Percentiles rank a stretch among this genome's conserved stretches.
Evolutionary conservation across 2,113 vertebrate species (phyloP).

Genomic region (Lophotis ruficrista): DNA sequence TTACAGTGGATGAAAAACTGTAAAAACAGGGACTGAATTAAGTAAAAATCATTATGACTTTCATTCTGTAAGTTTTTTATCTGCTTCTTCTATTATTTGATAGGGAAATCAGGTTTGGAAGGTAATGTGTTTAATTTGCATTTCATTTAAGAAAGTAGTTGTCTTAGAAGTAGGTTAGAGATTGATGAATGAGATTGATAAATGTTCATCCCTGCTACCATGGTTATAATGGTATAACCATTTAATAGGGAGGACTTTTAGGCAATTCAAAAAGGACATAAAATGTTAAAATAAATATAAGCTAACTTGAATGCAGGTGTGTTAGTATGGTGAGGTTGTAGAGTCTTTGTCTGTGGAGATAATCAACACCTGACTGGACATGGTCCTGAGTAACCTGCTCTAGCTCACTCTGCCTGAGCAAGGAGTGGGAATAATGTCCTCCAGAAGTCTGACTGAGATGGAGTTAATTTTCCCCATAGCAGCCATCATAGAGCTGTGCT

Average conservation of each 20-base stretch:
- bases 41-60: background rate
- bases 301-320: background rate
- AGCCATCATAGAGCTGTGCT: too few species aligned
- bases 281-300: background rate
- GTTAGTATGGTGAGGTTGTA: background rate
- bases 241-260: background rate
- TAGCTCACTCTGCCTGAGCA: background rate
- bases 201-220: background rate
- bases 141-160: background rate
- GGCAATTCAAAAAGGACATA: background rate
- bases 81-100: background rate
- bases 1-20: background rate
- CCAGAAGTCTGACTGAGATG: background rate
- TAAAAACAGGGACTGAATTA: background rate
- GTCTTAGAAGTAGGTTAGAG: background rate
- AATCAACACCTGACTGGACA: background rate
- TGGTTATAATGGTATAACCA: background rate
- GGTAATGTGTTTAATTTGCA: background rate
- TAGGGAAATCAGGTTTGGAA: background rate
- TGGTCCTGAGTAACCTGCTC: background rate
- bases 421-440: background rate
- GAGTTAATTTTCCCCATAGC: too few species aligned
- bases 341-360: background rate
- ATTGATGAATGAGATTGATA: background rate
- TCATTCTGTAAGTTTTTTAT: background rate